Conservation (phyloP, 2,113 vertebrate genomes). For the Bolborhynchus lineola region DNA sequence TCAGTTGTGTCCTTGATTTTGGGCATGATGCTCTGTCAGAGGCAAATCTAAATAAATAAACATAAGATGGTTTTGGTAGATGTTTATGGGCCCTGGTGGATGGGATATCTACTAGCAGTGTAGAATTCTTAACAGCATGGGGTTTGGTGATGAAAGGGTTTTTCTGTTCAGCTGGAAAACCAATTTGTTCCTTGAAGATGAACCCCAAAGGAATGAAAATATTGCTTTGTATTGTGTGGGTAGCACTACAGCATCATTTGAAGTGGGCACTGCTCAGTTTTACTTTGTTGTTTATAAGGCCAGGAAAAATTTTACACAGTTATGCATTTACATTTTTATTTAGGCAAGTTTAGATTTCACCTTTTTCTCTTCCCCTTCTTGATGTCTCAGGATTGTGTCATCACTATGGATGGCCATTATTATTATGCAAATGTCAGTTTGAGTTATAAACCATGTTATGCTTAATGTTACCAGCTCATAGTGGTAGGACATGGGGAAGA, state of each 20-base stretch:
- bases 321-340: background rate
- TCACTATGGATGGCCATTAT: background rate
- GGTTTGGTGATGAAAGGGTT: background rate
- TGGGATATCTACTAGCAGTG: background rate
- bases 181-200: constrained; percentile 25
- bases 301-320: background rate
- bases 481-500: background rate
- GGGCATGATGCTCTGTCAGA: background rate
- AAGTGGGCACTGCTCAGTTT: background rate
- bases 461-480: background rate
- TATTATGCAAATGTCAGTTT: background rate
- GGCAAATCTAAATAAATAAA: background rate
- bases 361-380: background rate
- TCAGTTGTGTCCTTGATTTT: background rate
- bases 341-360: background rate
- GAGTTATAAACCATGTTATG: background rate
- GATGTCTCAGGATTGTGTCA: background rate
- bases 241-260: constrained; percentile 9
- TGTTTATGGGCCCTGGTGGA: background rate
- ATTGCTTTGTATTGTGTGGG: background rate
- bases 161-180: background rate
- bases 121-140: background rate
- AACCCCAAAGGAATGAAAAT: background rate
- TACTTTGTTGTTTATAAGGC: background rate
- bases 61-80: background rate